Evolutionary conservation across 2,113 vertebrate species (phyloP).

Genomic region (Marcusenius ussheri): DNA sequence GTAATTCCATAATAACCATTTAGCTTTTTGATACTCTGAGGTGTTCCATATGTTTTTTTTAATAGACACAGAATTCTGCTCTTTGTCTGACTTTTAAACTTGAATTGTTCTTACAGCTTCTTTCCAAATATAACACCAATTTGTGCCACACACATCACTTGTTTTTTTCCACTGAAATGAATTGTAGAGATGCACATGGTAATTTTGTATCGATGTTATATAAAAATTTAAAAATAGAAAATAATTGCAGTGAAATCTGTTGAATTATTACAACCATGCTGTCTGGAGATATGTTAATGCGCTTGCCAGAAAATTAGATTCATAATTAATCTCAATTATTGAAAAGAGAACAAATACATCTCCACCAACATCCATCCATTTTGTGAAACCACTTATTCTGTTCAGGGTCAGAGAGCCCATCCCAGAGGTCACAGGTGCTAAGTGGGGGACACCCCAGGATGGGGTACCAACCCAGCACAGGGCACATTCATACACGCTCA

Average conservation of each 20-base stretch:
- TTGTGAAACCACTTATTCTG: too few relatives aligned
- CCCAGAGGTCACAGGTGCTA: too few relatives aligned
- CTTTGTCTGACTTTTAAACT: background rate
- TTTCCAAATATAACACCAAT: background rate
- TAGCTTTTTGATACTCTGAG: background rate
- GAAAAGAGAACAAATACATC: background rate
- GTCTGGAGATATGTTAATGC: background rate
- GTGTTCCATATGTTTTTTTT: background rate
- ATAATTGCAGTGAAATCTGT: background rate
- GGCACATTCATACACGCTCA: too few relatives aligned
- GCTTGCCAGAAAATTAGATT: background rate
- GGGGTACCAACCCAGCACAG: too few relatives aligned
- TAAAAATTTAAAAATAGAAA: background rate
- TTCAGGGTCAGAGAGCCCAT: too few relatives aligned
- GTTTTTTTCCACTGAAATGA: too few relatives aligned
- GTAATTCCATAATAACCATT: background rate
- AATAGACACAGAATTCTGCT: background rate
- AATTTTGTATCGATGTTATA: background rate
- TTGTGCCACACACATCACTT: background rate
- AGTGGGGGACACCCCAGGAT: too few relatives aligned
- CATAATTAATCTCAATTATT: background rate
- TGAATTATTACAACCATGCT: background rate
- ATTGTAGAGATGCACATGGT: background rate
- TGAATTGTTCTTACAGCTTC: background rate
- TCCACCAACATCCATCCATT: background rate